These are phyloP conservation scores for Eilema caniola DNA, from an alignment of 2,888 invertebrate genomes.

Conservation along the genomic window DNA sequence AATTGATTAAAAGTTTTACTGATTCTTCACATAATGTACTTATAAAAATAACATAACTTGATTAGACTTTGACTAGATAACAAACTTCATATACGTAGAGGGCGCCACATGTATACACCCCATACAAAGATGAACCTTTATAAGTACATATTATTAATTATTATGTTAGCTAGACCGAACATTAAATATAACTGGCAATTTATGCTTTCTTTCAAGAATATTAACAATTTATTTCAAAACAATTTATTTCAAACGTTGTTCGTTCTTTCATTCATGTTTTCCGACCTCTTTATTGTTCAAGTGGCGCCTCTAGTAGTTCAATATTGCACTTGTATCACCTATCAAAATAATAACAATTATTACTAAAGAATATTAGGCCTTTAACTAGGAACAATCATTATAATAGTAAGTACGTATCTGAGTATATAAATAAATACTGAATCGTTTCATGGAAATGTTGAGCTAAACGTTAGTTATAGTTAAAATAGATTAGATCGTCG, in stretches of 20 bases:
- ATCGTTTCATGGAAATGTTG: conserved; percentile 14
- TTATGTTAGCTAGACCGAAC: not conserved
- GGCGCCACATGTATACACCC: not conserved
- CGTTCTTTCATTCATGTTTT: not conserved
- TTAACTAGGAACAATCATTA: conserved; percentile 43
- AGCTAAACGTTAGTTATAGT: conserved; percentile 1
- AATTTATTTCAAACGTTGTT: not conserved
- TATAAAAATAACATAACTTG: conserved; percentile 15
- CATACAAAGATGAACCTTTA: too few relatives aligned
- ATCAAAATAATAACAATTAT: conserved; percentile 1
- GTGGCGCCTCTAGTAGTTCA: not conserved
- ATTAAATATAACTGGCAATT: not conserved
- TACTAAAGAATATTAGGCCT: conserved; percentile 42
- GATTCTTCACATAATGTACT: not conserved
- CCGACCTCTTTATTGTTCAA: not conserved
- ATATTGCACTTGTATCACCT: not conserved
- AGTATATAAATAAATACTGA: conserved; percentile 22
- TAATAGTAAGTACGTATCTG: conserved; percentile 3
- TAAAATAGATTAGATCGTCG: not conserved
- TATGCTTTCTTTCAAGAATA: too few relatives aligned
- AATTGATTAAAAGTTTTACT: not conserved
- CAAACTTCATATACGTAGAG: conserved; percentile 2
- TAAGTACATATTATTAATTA: too few relatives aligned
- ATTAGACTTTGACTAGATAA: conserved; percentile 38
- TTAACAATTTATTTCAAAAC: too few relatives aligned